Evolutionary conservation across 2,888 invertebrate genomes (phyloP).

Genomic region (Dromius quadrimaculatus): DNA sequence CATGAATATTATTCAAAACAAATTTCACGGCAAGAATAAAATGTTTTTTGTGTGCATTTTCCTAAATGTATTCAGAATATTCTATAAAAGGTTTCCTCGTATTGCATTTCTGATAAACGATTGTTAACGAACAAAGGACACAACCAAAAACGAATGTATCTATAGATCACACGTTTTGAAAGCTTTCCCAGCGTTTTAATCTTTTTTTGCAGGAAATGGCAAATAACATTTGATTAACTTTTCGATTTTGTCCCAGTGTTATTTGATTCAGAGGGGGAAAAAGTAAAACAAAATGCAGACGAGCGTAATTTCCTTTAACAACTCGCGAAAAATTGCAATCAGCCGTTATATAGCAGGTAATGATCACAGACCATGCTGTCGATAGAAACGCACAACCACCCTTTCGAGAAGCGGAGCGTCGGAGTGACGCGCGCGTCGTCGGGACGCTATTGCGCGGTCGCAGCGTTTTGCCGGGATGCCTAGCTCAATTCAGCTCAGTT

Average conservation of each 20-base stretch:
- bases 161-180: no score
- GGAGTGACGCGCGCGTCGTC: constrained; percentile 15
- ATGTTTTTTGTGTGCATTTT: no score
- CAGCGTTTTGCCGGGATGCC: constrained; percentile 51
- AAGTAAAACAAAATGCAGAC: constrained; percentile 22
- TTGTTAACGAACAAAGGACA: no score
- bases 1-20: no score
- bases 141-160: no score
- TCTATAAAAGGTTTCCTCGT: no score
- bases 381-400: constrained; percentile 21
- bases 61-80: no score
- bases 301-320: constrained; percentile 47
- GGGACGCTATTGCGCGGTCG: constrained; percentile 43
- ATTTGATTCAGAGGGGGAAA: background rate
- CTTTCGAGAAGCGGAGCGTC: constrained; percentile 12
- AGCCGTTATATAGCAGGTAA: constrained; percentile 47
- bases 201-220: no score
- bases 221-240: background rate
- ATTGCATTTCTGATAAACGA: no score
- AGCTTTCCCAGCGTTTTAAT: no score
- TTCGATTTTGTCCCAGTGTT: background rate
- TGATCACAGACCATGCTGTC: constrained; percentile 39
- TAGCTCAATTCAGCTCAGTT: constrained; percentile 52
- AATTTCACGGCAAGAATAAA: no score
- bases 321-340: constrained; percentile 51